Conservation (phyloP, 2,113 vertebrate species). For the Polypterus senegalus region DNA sequence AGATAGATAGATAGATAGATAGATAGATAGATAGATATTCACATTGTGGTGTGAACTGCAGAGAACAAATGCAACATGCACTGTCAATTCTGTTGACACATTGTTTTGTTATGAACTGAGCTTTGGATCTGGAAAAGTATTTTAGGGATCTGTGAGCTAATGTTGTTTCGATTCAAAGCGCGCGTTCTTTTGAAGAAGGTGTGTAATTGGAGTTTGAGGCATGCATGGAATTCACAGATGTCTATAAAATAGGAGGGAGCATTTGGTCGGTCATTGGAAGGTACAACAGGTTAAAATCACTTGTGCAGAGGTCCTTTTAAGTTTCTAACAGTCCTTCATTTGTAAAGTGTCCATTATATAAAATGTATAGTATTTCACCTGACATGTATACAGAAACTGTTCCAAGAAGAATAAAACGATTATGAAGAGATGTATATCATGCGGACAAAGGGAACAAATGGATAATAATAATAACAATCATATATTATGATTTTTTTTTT, state of each 20-base stretch:
- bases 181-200: constrained; percentile 80
- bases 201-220: constrained; percentile 80
- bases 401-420: too few relatives aligned
- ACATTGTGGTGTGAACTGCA: too few relatives aligned
- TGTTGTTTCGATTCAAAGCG: constrained; percentile 66
- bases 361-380: too few relatives aligned
- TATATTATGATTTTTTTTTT: too few relatives aligned
- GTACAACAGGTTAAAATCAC: constrained; percentile 68
- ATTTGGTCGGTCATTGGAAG: constrained; percentile 75
- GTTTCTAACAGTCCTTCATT: constrained; percentile 25
- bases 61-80: too few relatives aligned
- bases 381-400: too few relatives aligned
- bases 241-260: constrained; percentile 66
- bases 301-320: constrained; percentile 28
- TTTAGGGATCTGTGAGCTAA: constrained; percentile 44
- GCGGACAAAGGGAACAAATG: too few relatives aligned
- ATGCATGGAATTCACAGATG: constrained; percentile 93
- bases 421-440: too few relatives aligned
- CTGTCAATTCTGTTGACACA: too few relatives aligned
- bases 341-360: constrained; percentile 13
- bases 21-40: too few relatives aligned
- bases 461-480: too few relatives aligned
- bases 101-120: constrained; percentile 23
- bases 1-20: too few relatives aligned
- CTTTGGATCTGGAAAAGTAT: constrained; percentile 55